Evolutionary conservation across 92 coral and sea anemone species (phyloP).

Genomic region (Porites lobata): DNA sequence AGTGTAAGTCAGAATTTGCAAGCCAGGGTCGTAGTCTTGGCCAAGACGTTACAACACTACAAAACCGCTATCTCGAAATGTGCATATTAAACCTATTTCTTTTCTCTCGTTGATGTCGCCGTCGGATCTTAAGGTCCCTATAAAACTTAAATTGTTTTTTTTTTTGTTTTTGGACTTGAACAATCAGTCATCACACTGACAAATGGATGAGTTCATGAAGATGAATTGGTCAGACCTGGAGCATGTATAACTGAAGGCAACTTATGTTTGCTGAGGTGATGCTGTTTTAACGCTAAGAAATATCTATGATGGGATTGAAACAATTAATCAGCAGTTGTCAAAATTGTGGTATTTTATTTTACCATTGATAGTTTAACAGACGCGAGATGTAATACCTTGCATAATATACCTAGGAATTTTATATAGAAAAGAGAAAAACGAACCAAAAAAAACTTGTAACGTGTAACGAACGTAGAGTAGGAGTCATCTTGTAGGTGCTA

Average conservation of each 20-base stretch:
- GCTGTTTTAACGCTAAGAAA: conserved; percentile 33
- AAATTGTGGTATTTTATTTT: conserved; percentile 44
- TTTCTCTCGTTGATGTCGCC: too few species aligned
- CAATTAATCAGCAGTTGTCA: conserved; percentile 26
- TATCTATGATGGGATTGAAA: conserved; percentile 11
- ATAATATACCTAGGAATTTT: conserved; percentile 50
- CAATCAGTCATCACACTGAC: too few species aligned
- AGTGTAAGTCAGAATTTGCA: too few species aligned
- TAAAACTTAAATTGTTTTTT: too few species aligned
- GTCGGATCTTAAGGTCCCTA: too few species aligned
- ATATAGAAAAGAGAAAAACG: conserved; percentile 18
- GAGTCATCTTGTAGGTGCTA: conserved; percentile 13
- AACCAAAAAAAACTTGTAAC: conserved; percentile 9
- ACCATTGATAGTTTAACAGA: conserved; percentile 16
- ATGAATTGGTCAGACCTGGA: conserved; percentile 10
- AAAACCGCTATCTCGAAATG: too few species aligned
- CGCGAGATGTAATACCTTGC: conserved; percentile 32
- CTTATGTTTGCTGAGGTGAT: conserved; percentile 10
- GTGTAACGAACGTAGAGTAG: conserved; percentile 41
- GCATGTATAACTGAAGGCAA: conserved; percentile 5
- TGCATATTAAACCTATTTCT: too few species aligned
- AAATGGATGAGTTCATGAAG: background rate
- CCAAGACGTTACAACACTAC: too few species aligned
- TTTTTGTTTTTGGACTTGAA: too few species aligned
- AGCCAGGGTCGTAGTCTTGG: too few species aligned